These are phyloP conservation scores for Tor tambroides DNA, from an alignment of 2,113 vertebrate genomes.

Conservation along the genomic window DNA sequence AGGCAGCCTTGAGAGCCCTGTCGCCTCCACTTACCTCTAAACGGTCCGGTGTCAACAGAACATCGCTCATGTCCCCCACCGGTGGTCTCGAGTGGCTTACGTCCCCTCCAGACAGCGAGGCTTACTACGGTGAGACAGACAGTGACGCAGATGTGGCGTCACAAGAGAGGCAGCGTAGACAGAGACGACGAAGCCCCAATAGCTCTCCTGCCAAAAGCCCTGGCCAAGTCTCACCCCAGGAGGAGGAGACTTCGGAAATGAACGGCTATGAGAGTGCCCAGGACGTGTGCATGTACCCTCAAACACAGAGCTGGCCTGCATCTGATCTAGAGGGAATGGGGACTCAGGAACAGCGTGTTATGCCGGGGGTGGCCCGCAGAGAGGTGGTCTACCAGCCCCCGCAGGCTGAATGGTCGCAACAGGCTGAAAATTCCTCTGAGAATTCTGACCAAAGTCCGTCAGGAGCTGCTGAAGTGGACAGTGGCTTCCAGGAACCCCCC, in stretches of 20 bases:
- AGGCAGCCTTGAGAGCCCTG: constrained; percentile 65
- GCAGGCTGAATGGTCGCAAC: constrained; percentile 65
- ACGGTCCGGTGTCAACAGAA: constrained; percentile 43
- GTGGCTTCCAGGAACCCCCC: constrained; percentile 77
- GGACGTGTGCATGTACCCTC: constrained; percentile 73
- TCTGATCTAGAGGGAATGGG: constrained; percentile 53
- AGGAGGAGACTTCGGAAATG: constrained; percentile 78
- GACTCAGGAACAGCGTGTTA: constrained; percentile 10
- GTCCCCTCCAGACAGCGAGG: constrained; percentile 94
- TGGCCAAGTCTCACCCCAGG: constrained; percentile 58
- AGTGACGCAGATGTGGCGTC: constrained; percentile 87
- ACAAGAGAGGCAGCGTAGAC: constrained; percentile 69
- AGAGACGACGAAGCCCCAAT: constrained; percentile 69
- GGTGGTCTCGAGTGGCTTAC: constrained; percentile 76
- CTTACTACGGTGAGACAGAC: constrained; percentile 97
- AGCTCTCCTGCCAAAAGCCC: constrained; percentile 68
- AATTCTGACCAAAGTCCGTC: constrained; percentile 71
- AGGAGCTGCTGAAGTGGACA: constrained; percentile 73
- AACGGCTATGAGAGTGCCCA: constrained; percentile 79
- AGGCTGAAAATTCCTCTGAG: constrained; percentile 74
- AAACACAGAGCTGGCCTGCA: constrained; percentile 63
- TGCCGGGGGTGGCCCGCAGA: constrained; percentile 76
- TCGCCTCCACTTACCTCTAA: constrained; percentile 49
- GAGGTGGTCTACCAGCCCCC: constrained; percentile 76
- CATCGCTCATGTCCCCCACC: constrained; percentile 54